Conservation (phyloP, 2,113 vertebrate species). For the Halichoerus grypus region DNA sequence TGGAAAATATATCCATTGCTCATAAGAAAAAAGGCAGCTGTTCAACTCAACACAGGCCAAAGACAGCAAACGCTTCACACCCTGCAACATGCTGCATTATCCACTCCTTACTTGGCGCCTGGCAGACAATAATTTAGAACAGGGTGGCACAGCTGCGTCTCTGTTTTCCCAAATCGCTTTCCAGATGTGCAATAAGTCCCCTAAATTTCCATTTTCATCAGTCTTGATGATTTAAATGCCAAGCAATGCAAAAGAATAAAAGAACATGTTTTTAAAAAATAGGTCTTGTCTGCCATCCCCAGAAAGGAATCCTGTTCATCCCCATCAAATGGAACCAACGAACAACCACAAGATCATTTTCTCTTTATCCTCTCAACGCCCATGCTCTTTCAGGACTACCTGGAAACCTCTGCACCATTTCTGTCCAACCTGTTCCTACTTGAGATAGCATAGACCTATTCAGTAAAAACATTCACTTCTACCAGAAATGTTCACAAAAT, state of each 20-base stretch:
- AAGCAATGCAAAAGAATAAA: slow-evolving; percentile 38
- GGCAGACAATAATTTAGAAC: slow-evolving; percentile 44
- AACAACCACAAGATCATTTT: background rate
- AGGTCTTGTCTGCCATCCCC: background rate
- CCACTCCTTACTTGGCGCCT: background rate
- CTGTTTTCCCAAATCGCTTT: slow-evolving; percentile 20
- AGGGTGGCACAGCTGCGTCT: slow-evolving; percentile 33
- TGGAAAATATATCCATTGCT: slow-evolving; percentile 12
- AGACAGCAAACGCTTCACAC: slow-evolving; percentile 56
- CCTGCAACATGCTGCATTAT: accelerated
- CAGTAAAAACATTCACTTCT: slow-evolving; percentile 13
- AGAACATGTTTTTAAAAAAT: background rate
- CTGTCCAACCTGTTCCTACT: background rate
- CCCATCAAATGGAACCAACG: background rate
- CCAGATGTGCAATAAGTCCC: slow-evolving; percentile 59
- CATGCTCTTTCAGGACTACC: background rate
- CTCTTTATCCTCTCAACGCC: background rate
- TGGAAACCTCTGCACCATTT: background rate
- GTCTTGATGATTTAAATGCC: slow-evolving; percentile 60
- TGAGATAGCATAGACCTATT: background rate
- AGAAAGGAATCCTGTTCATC: background rate
- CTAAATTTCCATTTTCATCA: slow-evolving; percentile 5
- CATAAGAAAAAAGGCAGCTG: slow-evolving; percentile 36
- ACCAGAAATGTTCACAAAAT: background rate
- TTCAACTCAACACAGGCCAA: slow-evolving; percentile 23